Evolutionary conservation across 1,140 invertebrate genomes (phyloP).

Genomic region (Galleria mellonella): DNA sequence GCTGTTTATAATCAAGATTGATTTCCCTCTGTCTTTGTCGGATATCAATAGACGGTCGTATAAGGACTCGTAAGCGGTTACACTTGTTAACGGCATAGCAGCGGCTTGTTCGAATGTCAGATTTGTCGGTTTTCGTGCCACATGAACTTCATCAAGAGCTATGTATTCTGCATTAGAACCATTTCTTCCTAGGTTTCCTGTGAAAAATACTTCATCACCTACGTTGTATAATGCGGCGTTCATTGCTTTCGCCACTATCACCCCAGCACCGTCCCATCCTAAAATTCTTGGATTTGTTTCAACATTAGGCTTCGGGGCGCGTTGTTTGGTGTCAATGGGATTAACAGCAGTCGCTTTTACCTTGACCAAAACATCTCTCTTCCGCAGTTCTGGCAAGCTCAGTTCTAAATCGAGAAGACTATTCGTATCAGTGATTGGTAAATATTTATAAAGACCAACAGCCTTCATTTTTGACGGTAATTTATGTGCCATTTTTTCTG

Average conservation of each 20-base stretch:
- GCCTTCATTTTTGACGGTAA: slow-evolving; percentile 53
- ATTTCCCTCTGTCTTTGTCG: slow-evolving; percentile 51
- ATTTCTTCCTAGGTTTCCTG: slow-evolving; percentile 41
- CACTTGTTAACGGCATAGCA: slow-evolving; percentile 48
- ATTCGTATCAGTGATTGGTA: slow-evolving; percentile 44
- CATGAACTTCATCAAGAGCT: slow-evolving; percentile 42
- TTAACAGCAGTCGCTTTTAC: slow-evolving; percentile 56
- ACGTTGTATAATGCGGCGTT: slow-evolving; percentile 33
- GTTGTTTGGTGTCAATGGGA: slow-evolving; percentile 53
- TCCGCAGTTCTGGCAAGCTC: slow-evolving; percentile 31
- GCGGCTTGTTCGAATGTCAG: slow-evolving; percentile 59
- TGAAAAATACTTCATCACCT: slow-evolving; percentile 57
- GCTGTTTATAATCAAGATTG: slow-evolving; percentile 56
- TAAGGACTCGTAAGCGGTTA: slow-evolving; percentile 52
- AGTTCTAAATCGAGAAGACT: slow-evolving; percentile 53
- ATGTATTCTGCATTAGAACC: slow-evolving; percentile 58
- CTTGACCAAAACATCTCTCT: slow-evolving; percentile 47
- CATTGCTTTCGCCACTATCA: slow-evolving; percentile 43
- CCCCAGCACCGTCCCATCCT: slow-evolving; percentile 55
- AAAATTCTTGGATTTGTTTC: slow-evolving; percentile 44
- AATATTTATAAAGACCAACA: slow-evolving; percentile 58
- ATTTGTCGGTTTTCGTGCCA: slow-evolving; percentile 49
- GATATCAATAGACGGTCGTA: slow-evolving; percentile 40
- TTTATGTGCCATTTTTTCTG: slow-evolving; percentile 21
- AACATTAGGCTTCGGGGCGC: slow-evolving; percentile 42